Conservation (phyloP, 35 echinoderm and acorn worm genomes). For the Lytechinus pictus region DNA sequence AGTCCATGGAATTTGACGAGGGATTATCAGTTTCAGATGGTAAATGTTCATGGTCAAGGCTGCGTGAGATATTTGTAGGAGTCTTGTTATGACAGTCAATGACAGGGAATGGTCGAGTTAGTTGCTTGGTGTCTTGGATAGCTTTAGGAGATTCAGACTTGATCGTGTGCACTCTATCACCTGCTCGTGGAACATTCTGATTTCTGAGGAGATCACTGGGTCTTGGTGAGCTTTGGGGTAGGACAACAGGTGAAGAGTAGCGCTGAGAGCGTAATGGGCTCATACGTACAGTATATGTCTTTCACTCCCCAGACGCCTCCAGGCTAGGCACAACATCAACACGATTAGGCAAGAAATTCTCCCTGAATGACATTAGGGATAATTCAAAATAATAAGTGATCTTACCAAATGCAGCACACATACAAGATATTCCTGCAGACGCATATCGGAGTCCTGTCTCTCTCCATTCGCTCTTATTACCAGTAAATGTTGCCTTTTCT, state of each 20-base stretch:
- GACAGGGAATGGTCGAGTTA: background rate
- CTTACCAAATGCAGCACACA: conserved; percentile 69
- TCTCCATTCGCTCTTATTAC: conserved; percentile 22
- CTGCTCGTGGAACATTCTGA: background rate
- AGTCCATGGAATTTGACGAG: background rate
- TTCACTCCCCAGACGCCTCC: background rate
- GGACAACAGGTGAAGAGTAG: background rate
- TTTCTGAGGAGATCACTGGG: background rate
- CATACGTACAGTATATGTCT: background rate
- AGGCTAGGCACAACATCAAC: background rate
- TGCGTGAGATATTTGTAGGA: background rate
- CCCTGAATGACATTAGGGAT: too few species aligned
- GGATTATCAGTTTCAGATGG: background rate
- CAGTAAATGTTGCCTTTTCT: background rate
- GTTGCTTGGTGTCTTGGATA: background rate
- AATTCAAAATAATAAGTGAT: background rate
- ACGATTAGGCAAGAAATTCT: background rate
- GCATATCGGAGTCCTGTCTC: conserved; percentile 47
- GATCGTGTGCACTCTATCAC: conserved; percentile 25
- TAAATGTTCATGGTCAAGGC: background rate
- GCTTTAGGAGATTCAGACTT: background rate
- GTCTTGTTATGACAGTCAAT: background rate
- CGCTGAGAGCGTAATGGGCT: background rate
- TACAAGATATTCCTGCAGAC: conserved; percentile 75
- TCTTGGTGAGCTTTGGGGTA: background rate